A percentile compares a stretch with the other conserved stretches of the same genome.
phyloP scores from a whole-genome alignment of 2,113 vertebrate genomes.

The Chroicocephalus ridibundus region DNA sequence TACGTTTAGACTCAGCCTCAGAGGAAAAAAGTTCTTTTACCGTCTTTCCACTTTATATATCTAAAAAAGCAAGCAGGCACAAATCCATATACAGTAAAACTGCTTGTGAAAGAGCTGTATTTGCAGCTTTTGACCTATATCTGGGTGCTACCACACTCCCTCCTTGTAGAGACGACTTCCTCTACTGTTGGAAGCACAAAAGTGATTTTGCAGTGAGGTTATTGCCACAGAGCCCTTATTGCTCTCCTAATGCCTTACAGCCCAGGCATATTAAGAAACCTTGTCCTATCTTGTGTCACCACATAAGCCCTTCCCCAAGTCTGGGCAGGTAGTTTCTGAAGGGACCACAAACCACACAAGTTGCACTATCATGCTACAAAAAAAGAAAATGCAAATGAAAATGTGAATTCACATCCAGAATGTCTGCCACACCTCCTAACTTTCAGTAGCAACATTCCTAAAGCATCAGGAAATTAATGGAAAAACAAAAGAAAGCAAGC shows the following conservation, averaged over 20 bases:
- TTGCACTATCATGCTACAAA: background rate
- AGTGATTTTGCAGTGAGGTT: background rate
- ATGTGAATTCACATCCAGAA: background rate
- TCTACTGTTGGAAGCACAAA: background rate
- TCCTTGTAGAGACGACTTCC: background rate
- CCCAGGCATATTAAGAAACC: background rate
- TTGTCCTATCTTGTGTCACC: background rate
- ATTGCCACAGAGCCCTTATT: background rate
- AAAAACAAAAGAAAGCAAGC: background rate
- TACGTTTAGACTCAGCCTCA: background rate
- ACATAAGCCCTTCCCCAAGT: background rate
- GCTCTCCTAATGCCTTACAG: background rate
- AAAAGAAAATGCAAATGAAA: background rate
- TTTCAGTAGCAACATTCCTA: slow-evolving; percentile 5
- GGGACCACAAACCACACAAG: background rate
- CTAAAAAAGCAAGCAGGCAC: background rate
- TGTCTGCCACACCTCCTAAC: background rate
- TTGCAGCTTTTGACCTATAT: background rate
- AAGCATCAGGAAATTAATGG: background rate
- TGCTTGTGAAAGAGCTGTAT: background rate
- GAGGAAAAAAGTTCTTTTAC: background rate
- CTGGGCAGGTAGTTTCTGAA: background rate
- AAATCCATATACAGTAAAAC: background rate
- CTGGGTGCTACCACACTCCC: background rate
- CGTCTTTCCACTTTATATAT: background rate